Conservation (phyloP, 1,140 invertebrate genomes). For the Charaxes varanes region DNA sequence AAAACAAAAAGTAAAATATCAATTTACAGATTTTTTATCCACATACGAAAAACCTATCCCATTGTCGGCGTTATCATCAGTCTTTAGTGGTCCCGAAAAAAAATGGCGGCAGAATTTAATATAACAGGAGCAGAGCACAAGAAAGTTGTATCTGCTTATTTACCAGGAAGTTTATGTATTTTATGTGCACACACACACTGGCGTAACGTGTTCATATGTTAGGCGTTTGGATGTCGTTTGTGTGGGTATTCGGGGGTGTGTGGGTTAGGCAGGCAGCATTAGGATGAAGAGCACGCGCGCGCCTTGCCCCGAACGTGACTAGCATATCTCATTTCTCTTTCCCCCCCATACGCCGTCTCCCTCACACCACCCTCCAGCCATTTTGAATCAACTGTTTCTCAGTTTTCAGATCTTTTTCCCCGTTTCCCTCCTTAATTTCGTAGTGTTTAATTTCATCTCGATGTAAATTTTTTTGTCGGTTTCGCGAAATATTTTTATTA, state of each 20-base stretch:
- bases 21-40: slow-evolving; percentile 46
- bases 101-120: slow-evolving; percentile 65
- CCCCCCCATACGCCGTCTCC: slow-evolving; percentile 54
- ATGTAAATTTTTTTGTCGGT: slow-evolving; percentile 25
- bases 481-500: slow-evolving; percentile 5
- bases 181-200: slow-evolving; percentile 48
- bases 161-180: slow-evolving; percentile 70
- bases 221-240: slow-evolving; percentile 46
- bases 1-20: slow-evolving; percentile 51
- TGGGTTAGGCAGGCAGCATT: slow-evolving; percentile 58
- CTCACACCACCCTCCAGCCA: slow-evolving; percentile 68
- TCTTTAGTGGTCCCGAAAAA: slow-evolving; percentile 38
- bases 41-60: slow-evolving; percentile 49
- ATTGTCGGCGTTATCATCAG: slow-evolving; percentile 47
- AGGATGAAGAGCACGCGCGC: slow-evolving; percentile 67
- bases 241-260: slow-evolving; percentile 46
- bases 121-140: slow-evolving; percentile 54
- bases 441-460: slow-evolving; percentile 38
- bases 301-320: slow-evolving; percentile 67
- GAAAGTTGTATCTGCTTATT: slow-evolving; percentile 66
- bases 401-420: slow-evolving; percentile 66
- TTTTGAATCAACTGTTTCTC: slow-evolving; percentile 66
- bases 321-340: slow-evolving; percentile 65
- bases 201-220: slow-evolving; percentile 39
- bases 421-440: slow-evolving; percentile 62